Conservation (phyloP, 1,140 invertebrate genomes). For the Cyclargus thomasi region DNA sequence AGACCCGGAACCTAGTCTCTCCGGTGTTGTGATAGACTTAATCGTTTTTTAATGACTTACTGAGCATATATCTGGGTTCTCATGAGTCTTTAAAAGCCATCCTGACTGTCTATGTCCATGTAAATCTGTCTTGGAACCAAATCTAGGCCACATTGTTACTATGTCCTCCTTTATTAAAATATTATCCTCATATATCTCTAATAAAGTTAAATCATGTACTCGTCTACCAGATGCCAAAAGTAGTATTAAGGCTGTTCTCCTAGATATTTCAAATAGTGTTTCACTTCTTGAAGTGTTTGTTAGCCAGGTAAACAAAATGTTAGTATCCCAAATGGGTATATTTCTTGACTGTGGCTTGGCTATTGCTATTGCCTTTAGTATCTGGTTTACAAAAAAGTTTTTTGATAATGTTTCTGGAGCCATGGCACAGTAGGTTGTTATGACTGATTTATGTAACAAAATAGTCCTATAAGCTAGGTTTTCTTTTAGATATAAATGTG, state of each 20-base stretch:
- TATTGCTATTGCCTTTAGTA: too few species aligned
- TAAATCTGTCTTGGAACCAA: constrained; percentile 46
- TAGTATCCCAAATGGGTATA: too few species aligned
- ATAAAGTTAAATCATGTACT: constrained; percentile 30
- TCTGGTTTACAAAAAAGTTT: too few species aligned
- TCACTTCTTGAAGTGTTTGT: too few species aligned
- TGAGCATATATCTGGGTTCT: not conserved
- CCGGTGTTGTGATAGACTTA: not conserved
- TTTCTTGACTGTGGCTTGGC: too few species aligned
- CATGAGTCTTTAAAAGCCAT: constrained; percentile 17
- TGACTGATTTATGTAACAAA: too few species aligned
- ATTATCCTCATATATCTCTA: constrained; percentile 21
- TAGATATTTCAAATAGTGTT: not conserved
- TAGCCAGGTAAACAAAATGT: too few species aligned
- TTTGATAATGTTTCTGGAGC: too few species aligned
- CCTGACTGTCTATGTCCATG: constrained; percentile 22
- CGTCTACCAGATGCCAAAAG: constrained; percentile 36
- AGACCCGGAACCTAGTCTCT: not conserved
- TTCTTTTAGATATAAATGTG: too few species aligned
- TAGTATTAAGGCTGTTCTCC: constrained; percentile 26
- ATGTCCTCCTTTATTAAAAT: constrained; percentile 25
- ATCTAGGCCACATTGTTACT: constrained; percentile 38
- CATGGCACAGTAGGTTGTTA: too few species aligned
- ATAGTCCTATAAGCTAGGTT: too few species aligned
- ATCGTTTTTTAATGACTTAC: constrained; percentile 2